Conservation (phyloP, 2,797 vertebrate genomes). For the Neosilurus hyrtlii region DNA sequence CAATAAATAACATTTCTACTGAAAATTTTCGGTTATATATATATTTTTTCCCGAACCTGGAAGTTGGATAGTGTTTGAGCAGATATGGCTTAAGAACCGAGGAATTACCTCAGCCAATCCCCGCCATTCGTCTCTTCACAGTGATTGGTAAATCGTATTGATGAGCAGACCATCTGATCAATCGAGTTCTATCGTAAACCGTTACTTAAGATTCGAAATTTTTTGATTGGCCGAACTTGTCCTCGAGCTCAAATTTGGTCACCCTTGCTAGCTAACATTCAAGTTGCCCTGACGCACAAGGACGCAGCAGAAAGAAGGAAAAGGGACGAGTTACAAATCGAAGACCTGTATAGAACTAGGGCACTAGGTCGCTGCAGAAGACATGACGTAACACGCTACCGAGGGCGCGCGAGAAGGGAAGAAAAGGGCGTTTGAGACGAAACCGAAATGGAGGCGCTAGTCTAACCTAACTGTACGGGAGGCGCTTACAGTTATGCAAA, state of each 20-base stretch:
- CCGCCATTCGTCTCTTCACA: neutral
- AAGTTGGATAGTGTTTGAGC: conserved; percentile 44
- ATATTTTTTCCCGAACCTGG: conserved; percentile 36
- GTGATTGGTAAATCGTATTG: conserved; percentile 26
- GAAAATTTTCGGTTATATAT: conserved; percentile 14
- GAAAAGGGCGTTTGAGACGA: neutral
- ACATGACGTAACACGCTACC: neutral
- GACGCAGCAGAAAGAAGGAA: neutral
- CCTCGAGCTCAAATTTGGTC: neutral
- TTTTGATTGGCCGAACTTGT: neutral
- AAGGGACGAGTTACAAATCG: neutral
- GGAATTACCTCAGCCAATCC: conserved; percentile 35
- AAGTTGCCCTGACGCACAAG: conserved; percentile 33
- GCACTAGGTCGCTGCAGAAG: neutral
- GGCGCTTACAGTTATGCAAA: neutral
- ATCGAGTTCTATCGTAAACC: neutral
- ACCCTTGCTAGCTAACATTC: neutral
- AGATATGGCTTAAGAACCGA: neutral
- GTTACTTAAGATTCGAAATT: neutral
- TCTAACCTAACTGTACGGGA: neutral
- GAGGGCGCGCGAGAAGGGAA: neutral
- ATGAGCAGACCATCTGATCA: neutral
- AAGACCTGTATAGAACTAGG: neutral
- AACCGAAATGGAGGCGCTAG: neutral
- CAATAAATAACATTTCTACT: neutral